Conservation (phyloP, 2,113 vertebrate genomes). For the Mirza zaza region DNA sequence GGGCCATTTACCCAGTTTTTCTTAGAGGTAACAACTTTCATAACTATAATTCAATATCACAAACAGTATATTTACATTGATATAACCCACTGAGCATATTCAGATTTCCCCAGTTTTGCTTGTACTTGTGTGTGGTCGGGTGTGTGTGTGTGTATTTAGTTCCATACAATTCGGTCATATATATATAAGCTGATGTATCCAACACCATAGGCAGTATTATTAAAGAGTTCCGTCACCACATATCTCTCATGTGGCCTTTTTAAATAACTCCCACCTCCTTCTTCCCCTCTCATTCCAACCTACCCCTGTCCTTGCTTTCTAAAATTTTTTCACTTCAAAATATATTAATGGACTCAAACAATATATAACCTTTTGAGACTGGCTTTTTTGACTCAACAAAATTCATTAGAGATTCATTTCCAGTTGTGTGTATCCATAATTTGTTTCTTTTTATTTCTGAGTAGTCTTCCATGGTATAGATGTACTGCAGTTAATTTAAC, state of each 20-base stretch:
- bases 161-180: not conserved
- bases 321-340: not conserved
- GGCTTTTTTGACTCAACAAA: not conserved
- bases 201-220: not conserved
- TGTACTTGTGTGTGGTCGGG: not conserved
- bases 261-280: not conserved
- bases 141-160: not conserved
- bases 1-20: not conserved
- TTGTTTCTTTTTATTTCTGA: not conserved
- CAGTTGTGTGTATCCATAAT: not conserved
- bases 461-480: not conserved
- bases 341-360: not conserved
- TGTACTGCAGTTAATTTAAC: not conserved
- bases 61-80: not conserved
- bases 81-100: not conserved
- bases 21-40: not conserved
- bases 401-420: not conserved
- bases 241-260: not conserved
- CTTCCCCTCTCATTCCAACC: not conserved
- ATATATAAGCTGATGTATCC: not conserved
- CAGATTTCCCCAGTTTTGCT: not conserved
- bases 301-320: not conserved
- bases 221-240: not conserved
- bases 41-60: not conserved
- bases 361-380: not conserved